phyloP scores from a whole-genome alignment of 2,888 invertebrate species.

The Clanis bilineata region DNA sequence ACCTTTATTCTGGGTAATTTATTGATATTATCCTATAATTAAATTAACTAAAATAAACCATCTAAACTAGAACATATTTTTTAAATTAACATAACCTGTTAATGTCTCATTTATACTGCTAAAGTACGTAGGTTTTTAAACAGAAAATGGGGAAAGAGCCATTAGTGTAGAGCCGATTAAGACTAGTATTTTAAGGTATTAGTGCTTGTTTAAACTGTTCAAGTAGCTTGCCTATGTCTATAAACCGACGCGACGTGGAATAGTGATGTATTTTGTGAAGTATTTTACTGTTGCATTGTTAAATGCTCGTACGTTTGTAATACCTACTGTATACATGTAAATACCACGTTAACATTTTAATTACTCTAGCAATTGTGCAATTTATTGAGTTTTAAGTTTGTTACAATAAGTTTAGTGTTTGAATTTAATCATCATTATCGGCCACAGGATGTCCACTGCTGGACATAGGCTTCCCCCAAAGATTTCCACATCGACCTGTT shows the following conservation, averaged over 20 bases:
- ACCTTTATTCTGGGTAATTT: too few species aligned
- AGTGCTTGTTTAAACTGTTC: constrained; percentile 34
- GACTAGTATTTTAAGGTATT: constrained; percentile 35
- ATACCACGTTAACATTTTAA: neutral
- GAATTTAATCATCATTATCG: too few species aligned
- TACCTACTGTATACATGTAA: neutral
- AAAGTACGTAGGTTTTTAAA: constrained; percentile 32
- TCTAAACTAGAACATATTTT: neutral
- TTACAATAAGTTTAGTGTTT: too few species aligned
- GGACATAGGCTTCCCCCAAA: too few species aligned
- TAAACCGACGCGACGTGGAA: neutral
- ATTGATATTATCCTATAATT: too few species aligned
- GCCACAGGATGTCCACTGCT: too few species aligned
- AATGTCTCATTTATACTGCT: neutral
- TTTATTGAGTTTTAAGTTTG: too few species aligned
- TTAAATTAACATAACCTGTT: neutral
- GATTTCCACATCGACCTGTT: too few species aligned
- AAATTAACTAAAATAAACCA: neutral
- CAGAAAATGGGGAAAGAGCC: constrained; percentile 41
- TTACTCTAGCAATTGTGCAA: neutral
- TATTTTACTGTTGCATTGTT: constrained; percentile 2
- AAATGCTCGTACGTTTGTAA: neutral
- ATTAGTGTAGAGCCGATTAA: constrained; percentile 51
- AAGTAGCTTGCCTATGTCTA: constrained; percentile 30
- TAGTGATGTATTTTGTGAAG: neutral